Evolutionary conservation across 1,140 invertebrate species (phyloP).

Genomic region (Bactericera cockerelli): DNA sequence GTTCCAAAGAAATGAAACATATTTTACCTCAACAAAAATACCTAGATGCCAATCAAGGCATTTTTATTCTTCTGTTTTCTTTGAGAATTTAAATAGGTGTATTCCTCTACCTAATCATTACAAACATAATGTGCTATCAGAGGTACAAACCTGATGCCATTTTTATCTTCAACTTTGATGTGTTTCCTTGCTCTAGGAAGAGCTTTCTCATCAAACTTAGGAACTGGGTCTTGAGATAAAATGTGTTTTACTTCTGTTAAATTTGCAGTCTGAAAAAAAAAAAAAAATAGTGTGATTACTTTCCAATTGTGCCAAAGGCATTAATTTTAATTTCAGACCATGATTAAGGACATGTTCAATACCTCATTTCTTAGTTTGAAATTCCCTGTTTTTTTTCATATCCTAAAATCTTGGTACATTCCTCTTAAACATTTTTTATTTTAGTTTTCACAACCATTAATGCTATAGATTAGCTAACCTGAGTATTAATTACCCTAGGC

Average conservation of each 20-base stretch:
- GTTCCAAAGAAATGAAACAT: too few species aligned
- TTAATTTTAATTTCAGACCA: background rate
- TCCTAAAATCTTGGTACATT: background rate
- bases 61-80: too few species aligned
- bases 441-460: too few species aligned
- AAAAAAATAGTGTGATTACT: background rate
- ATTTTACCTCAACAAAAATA: too few species aligned
- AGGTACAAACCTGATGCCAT: background rate
- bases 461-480: too few species aligned
- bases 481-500: too few species aligned
- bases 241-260: background rate
- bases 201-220: constrained; percentile 1
- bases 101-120: background rate
- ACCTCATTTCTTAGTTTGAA: background rate
- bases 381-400: background rate
- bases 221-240: background rate
- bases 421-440: background rate
- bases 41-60: too few species aligned
- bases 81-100: background rate
- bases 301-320: background rate
- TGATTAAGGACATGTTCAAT: background rate
- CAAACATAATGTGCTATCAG: background rate
- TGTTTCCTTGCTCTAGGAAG: background rate
- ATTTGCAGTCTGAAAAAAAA: background rate
- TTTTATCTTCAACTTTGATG: background rate